Evolutionary conservation across 1,140 invertebrate species (phyloP), one percentile per base, ranked within the genome.

Genomic region (Zeugodacus cucurbitae): DNA sequence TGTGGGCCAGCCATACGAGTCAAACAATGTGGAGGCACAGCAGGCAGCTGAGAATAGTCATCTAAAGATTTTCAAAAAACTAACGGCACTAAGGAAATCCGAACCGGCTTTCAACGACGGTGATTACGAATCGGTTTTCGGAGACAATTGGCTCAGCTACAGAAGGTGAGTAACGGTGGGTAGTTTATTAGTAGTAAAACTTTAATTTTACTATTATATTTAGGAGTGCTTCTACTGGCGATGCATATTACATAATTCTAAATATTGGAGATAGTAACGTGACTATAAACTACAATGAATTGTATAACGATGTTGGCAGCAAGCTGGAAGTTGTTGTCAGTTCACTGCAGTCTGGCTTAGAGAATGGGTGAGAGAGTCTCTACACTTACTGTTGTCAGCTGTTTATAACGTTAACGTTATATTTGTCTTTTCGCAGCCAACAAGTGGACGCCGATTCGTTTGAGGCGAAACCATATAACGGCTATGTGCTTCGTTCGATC

Each of bases 291-390:
- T 44, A 88, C 4, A 57, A 26, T n/a, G 3, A 78, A n/a, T 54
- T 44, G 57, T 70, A 41, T 14, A 6, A 86, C 32, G 29, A 58
- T 10, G 8, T 87, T 5, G 78, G 87, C 37, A 32, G 90, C 95
- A 96, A 96, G 91, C 95, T 93, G 0, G 94, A 94, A n/a, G 94
- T 93, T 0, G 95, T 91, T 11, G 94, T 94, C 8, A 94, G 91
- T 4, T 94, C 93, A 32, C 91, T 92, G 88, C 94, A 93, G 89
- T 94, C 90, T 17, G 93, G 91, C 85, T 94, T 87, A 62, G 94
- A 91, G 64, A 91, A 89, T 11, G 93, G 94, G 74, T 94, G 37
- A 94, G 94, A 17, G 26, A 0, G n/a, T 6, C 7, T 59, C 8
- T 5, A 26, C 4, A 29, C 3, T 29, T 14, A n/a, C 48, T 58